Evolutionary conservation across 2,888 invertebrate genomes (phyloP), one percentile per base, ranked within the genome.

Genomic region (Caenorhabditis panamensis): DNA sequence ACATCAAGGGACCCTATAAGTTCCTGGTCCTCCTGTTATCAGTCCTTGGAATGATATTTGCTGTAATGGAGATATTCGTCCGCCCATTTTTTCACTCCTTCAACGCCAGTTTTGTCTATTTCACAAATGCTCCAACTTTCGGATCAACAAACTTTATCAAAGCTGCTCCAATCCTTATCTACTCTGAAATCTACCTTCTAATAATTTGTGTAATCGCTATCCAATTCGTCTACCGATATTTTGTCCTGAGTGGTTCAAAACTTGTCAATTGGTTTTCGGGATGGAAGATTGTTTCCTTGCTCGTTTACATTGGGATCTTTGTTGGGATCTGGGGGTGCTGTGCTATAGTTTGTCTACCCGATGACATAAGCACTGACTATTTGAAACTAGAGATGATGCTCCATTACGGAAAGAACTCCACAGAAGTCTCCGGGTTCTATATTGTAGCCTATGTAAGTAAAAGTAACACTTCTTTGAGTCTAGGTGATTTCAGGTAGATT

Each of bases 11-110:
- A 1, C 20, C 58, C 3, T 58, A 58, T 9, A 58, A 58, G 20
- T 20, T 18, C 20, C 9, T 37, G 2, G 20, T 58, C 2, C 2
- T 58, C 1, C 36, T 58, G 9, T 36, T 36, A 1, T 18, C 58
- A 1, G 20, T 2, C 1, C 24, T 36, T 8, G 58, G 58, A 9
- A 37, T 58, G 1, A 13, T 58, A 9, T 58, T 58, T 11, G 24
- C 58, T 1, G 18, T 58, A 4, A 31, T 58, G 20, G 36, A 58
- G 36, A 1, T 2, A 2, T 16, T 58, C 31, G 20, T 58, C 18
- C 31, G 20, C 20, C 58, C 58, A 2, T 58, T 58, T 36, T 36
- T 58, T 36, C 58, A 58, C 58, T 58, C 58, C 58, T 58, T 28
- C 37, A 58, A 58, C 37, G 36, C 36, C 31, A 58, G 58, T 20